phyloP scores from a whole-genome alignment of 2,797 vertebrate species.

The Melanotaenia maccullochi region DNA sequence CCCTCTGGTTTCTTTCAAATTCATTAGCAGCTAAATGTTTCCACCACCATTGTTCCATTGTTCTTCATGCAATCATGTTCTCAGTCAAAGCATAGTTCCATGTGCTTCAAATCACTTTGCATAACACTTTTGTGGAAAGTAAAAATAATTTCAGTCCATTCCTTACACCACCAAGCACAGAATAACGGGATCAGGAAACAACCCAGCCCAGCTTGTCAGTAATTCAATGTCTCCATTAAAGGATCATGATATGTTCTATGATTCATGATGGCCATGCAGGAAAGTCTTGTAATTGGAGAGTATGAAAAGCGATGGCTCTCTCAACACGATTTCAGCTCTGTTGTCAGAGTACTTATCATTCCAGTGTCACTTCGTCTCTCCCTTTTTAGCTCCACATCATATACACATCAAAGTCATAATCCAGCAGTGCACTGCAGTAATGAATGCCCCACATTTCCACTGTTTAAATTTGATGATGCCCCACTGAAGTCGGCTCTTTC shows the following conservation, averaged over 20 bases:
- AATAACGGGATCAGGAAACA: conserved; percentile 59
- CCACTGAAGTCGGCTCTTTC: conserved; percentile 51
- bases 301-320: conserved; percentile 69
- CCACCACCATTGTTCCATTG: conserved; percentile 34
- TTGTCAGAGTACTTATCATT: conserved; percentile 67
- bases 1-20: conserved; percentile 28
- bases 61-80: conserved; percentile 49
- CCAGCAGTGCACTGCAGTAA: conserved; percentile 70
- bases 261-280: conserved; percentile 76
- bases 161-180: conserved; percentile 45
- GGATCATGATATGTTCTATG: conserved; percentile 78
- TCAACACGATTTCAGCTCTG: conserved; percentile 66
- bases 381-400: conserved; percentile 76
- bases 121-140: conserved; percentile 42
- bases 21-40: conserved; percentile 38
- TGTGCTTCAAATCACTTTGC: conserved; percentile 47
- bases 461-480: conserved; percentile 67
- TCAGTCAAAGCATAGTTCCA: conserved; percentile 45
- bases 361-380: conserved; percentile 66
- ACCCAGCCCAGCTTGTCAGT: conserved; percentile 62
- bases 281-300: conserved; percentile 81
- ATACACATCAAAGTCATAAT: conserved; percentile 77
- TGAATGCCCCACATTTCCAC: conserved; percentile 75
- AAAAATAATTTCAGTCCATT: conserved; percentile 48
- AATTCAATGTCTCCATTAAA: conserved; percentile 77